A percentile compares a stretch with the other conserved stretches of the same genome.
Evolutionary conservation across 2,888 invertebrate species (phyloP).

Genomic region (Agelastica alni): DNA sequence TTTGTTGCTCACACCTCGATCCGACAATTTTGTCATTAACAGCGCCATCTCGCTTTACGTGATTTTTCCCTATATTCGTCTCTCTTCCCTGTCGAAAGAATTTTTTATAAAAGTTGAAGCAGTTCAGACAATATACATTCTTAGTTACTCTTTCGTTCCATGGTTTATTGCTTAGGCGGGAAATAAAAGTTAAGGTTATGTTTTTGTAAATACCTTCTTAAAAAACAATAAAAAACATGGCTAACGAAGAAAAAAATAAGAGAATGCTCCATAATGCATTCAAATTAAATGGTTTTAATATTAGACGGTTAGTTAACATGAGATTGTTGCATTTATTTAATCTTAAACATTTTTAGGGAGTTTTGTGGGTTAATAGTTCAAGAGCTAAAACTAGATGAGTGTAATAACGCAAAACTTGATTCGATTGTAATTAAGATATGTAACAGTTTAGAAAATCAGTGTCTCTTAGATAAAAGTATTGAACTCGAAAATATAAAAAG

Average conservation of each 20-base stretch:
- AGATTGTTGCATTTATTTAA: too few relatives aligned
- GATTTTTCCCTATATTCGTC: too few relatives aligned
- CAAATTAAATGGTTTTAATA: constrained; percentile 74
- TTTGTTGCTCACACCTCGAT: too few relatives aligned
- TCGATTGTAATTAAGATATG: constrained; percentile 76
- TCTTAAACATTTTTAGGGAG: constrained; percentile 60
- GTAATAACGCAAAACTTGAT: constrained; percentile 65
- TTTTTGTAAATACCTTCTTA: constrained; percentile 5
- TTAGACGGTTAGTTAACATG: constrained; percentile 65
- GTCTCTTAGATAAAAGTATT: constrained; percentile 72
- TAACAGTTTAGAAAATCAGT: constrained; percentile 78
- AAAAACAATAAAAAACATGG: constrained; percentile 29
- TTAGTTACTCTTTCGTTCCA: too few relatives aligned
- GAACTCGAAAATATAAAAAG: constrained; percentile 72
- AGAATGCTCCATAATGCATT: constrained; percentile 69
- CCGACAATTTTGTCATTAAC: too few relatives aligned
- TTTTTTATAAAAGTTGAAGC: too few relatives aligned
- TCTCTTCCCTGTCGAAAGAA: too few relatives aligned
- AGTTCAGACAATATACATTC: too few relatives aligned
- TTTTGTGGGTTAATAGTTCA: constrained; percentile 74
- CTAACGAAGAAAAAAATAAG: constrained; percentile 59
- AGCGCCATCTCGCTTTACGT: too few relatives aligned
- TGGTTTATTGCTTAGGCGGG: too few relatives aligned
- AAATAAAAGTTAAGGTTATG: constrained; percentile 2
- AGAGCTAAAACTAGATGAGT: constrained; percentile 63